These are phyloP conservation scores for Raja brachyura DNA, from an alignment of 2,113 vertebrate species.

Conservation along the genomic window DNA sequence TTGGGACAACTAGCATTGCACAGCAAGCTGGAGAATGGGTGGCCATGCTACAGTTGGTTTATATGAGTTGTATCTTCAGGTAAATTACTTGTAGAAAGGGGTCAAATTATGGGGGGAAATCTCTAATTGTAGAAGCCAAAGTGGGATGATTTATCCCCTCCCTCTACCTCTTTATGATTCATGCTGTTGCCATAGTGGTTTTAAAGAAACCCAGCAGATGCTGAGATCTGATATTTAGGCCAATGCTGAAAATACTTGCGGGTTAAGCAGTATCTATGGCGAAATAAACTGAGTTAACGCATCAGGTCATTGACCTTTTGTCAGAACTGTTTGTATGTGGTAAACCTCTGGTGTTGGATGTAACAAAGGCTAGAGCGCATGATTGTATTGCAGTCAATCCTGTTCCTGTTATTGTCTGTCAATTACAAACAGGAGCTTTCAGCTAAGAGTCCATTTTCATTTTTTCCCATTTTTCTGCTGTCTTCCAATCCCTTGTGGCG, in stretches of 20 bases:
- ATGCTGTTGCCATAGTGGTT: background rate
- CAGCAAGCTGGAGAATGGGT: background rate
- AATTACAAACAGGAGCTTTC: background rate
- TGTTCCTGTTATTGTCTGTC: background rate
- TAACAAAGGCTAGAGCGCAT: background rate
- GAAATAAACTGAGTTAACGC: too few species aligned
- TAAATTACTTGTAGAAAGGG: background rate
- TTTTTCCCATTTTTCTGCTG: too few species aligned
- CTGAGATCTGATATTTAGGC: too few species aligned
- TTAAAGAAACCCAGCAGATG: too few species aligned
- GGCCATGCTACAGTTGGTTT: background rate
- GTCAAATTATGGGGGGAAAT: background rate
- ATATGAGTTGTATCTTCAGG: background rate
- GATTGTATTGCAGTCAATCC: background rate
- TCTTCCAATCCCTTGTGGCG: too few species aligned
- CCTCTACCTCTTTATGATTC: background rate
- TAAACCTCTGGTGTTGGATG: background rate
- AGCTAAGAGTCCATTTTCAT: too few species aligned
- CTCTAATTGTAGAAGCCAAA: background rate
- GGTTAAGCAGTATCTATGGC: too few species aligned
- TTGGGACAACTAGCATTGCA: background rate
- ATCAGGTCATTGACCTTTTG: too few species aligned
- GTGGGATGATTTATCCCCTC: background rate
- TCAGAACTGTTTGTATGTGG: background rate
- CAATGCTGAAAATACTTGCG: too few species aligned